Conservation (phyloP, 1,140 invertebrate genomes). For the Bicyclus anynana region DNA sequence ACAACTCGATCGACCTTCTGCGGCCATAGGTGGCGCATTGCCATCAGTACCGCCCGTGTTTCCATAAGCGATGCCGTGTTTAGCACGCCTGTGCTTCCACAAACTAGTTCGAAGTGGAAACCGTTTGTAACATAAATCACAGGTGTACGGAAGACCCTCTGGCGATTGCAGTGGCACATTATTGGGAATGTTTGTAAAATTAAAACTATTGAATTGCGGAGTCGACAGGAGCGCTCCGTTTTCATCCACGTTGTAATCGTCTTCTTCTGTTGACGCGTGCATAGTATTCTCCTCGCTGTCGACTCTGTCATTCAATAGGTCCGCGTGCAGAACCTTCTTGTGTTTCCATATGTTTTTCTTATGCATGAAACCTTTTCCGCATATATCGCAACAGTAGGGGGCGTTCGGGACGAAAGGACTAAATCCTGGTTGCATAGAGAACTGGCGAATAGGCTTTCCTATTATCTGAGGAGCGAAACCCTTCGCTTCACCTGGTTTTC, state of each 20-base stretch:
- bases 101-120: conserved; percentile 72
- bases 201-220: conserved; percentile 75
- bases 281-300: conserved; percentile 67
- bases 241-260: conserved; percentile 67
- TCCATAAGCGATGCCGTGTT: conserved; percentile 64
- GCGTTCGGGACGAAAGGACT: conserved; percentile 58
- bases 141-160: conserved; percentile 53
- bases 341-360: conserved; percentile 78
- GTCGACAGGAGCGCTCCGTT: conserved; percentile 62
- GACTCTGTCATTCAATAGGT: conserved; percentile 56
- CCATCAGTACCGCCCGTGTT: conserved; percentile 32
- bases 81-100: conserved; percentile 75
- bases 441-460: conserved; percentile 63
- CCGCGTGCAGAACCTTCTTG: conserved; percentile 73
- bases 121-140: conserved; percentile 70
- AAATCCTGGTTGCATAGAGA: conserved; percentile 49
- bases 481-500: conserved; percentile 58
- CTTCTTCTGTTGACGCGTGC: conserved; percentile 71
- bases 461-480: conserved; percentile 61
- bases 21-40: conserved; percentile 24
- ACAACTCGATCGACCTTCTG: conserved; percentile 62
- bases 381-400: conserved; percentile 78
- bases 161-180: conserved; percentile 40
- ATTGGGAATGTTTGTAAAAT: conserved; percentile 55
- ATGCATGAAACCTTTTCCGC: conserved; percentile 78